Conservation (phyloP, 2,797 vertebrate genomes). For the Siniperca undulata region DNA sequence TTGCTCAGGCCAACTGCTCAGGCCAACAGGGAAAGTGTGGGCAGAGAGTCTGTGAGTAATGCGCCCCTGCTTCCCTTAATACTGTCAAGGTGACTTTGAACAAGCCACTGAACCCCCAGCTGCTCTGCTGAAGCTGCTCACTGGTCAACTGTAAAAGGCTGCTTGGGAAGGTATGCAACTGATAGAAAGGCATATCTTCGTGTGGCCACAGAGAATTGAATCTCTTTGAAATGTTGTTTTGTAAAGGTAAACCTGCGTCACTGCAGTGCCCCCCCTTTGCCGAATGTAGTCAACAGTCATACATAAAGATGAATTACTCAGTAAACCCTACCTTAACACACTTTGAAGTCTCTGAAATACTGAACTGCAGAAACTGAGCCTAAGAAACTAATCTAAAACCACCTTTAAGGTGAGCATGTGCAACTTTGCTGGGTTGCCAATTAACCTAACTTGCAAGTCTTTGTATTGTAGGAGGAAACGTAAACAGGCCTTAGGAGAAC, state of each 20-base stretch:
- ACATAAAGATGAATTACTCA: slow-evolving; percentile 27
- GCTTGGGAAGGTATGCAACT: slow-evolving; percentile 15
- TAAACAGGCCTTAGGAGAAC: not conserved
- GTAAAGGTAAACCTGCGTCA: not conserved
- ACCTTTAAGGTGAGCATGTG: not conserved
- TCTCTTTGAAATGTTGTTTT: slow-evolving; percentile 41
- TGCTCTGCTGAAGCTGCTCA: slow-evolving; percentile 40
- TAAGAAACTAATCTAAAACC: not conserved
- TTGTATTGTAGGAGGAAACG: not conserved
- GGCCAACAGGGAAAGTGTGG: slow-evolving; percentile 34
- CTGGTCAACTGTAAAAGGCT: slow-evolving; percentile 27
- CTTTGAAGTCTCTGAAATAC: slow-evolving; percentile 4
- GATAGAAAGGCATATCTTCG: slow-evolving; percentile 31
- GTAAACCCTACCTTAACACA: not conserved
- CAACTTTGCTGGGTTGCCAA: not conserved
- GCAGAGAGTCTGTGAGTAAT: slow-evolving; percentile 54
- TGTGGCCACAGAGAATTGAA: slow-evolving; percentile 5
- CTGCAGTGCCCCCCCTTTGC: slow-evolving; percentile 3
- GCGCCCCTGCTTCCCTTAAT: slow-evolving; percentile 38
- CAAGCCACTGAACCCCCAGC: slow-evolving; percentile 28
- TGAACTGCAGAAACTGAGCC: slow-evolving; percentile 1
- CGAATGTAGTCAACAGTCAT: not conserved
- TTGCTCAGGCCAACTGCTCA: slow-evolving; percentile 39
- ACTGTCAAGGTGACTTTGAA: slow-evolving; percentile 70
- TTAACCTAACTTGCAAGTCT: not conserved